A percentile compares a stretch with the other conserved stretches of the same genome.
phyloP scores from a whole-genome alignment of 2,888 invertebrate genomes.

The Sipha maydis region DNA sequence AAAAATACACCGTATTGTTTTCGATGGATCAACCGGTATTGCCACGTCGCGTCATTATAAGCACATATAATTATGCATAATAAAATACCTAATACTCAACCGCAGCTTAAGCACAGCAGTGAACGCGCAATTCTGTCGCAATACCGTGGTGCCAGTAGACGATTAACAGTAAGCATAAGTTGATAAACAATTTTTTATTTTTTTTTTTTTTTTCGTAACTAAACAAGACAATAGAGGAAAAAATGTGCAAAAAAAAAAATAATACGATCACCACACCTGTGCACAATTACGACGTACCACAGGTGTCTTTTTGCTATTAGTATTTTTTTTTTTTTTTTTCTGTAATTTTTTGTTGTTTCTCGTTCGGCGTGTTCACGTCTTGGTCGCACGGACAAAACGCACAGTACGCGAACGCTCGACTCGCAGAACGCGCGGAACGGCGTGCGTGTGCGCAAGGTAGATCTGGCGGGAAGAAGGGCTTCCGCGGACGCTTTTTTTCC shows the following conservation, averaged over 20 bases:
- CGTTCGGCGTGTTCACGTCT: neutral
- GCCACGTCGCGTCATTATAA: too few relatives aligned
- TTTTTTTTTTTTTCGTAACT: neutral
- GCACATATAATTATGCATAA: neutral
- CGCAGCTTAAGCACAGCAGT: neutral
- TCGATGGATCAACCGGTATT: too few relatives aligned
- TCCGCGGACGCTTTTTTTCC: neutral
- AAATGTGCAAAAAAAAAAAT: neutral
- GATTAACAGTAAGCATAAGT: neutral
- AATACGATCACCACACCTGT: neutral
- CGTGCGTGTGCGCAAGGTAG: too few relatives aligned
- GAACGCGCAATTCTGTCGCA: neutral
- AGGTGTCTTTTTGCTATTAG: neutral
- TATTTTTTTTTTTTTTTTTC: too few relatives aligned
- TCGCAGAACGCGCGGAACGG: neutral
- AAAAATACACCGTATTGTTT: too few relatives aligned
- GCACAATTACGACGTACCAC: neutral
- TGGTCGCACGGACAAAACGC: neutral
- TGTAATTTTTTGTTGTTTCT: neutral
- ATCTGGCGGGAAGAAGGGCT: neutral
- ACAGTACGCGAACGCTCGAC: neutral
- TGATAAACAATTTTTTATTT: neutral
- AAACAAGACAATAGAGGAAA: neutral
- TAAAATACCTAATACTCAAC: neutral
- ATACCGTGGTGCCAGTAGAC: neutral